Evolutionary conservation across 2,797 vertebrate genomes (phyloP).

Genomic region (Acanthis flammea): DNA sequence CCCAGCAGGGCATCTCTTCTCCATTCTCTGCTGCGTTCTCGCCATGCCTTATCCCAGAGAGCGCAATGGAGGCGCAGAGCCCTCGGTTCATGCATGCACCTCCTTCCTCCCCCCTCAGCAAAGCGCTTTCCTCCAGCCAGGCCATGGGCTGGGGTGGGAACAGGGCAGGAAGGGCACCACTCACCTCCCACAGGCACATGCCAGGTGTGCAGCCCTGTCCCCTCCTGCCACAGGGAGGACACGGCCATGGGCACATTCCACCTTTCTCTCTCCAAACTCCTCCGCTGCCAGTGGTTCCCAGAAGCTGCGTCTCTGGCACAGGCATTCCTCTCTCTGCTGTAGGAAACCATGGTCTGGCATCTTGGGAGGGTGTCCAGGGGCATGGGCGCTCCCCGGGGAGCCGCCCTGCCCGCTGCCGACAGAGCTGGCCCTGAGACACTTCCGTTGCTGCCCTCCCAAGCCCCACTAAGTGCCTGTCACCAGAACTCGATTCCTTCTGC

Average conservation of each 20-base stretch:
- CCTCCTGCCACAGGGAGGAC: not conserved
- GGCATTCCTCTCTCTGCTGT: not conserved
- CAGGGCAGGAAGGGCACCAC: not conserved
- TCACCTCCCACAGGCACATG: accelerated
- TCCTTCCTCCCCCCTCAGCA: not conserved
- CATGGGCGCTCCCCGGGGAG: not conserved
- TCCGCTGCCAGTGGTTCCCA: not conserved
- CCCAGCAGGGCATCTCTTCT: accelerated
- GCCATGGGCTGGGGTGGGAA: accelerated
- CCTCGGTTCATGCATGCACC: not conserved
- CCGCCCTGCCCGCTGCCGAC: accelerated
- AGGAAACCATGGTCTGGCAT: conserved; percentile 28
- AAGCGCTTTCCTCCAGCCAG: not conserved
- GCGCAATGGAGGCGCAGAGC: not conserved
- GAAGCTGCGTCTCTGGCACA: not conserved
- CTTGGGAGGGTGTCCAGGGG: not conserved
- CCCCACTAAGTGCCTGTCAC: conserved; percentile 74
- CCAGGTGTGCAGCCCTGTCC: accelerated
- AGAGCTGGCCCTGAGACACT: not conserved
- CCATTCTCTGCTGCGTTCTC: not conserved
- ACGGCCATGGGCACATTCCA: not conserved
- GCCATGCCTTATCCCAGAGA: not conserved
- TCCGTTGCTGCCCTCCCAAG: conserved; percentile 46
- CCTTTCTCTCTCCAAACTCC: not conserved
- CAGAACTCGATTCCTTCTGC: conserved; percentile 61